Base-by-base conservation (phyloP, 2,113 vertebrate species). In the Illadopsis cleaveri region DNA sequence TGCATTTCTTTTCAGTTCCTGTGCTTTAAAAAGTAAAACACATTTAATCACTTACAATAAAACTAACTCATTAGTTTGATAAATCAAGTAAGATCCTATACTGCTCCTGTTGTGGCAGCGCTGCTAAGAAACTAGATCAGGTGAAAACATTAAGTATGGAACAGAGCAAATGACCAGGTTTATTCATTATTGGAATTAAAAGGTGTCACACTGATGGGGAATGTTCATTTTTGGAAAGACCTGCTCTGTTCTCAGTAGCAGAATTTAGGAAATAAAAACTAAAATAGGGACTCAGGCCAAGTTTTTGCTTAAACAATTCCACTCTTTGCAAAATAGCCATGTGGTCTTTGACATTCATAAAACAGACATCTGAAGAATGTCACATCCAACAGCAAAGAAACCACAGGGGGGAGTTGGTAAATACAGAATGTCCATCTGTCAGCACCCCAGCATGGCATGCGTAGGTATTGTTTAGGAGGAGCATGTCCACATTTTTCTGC, bases 1-100 rank as follows among this genome's bases (percentile, higher is more conserved):
- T 98, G 98, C 98, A 97, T 98, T 98, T 98, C 98, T 98, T 98
- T 98, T 98, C 98, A 98, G 98, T 98, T 99, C 99, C 98, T 98
- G 98, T 96, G 97, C 97, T 97, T 98, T 98, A 98, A 98, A 98
- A 98, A 98, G 98, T 98, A 98, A 98, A 98, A 98, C 97, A 98
- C 98, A 98, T 97, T 98, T 98, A 98, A 98, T 98, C 98, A 98
- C 98, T 98, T 96, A 96, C 97, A 98, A 98, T 98, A 98, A 98
- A 98, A 97, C 97, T 97, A 98, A 98, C 97, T 98, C 98, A 98
- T 98, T 98, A 98, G 93, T 97, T 98, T 97, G 97, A 98, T 98
- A 98, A 98, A 98, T 98, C 98, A 98, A 97, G 95, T 88, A 93
- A 96, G 98, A 97, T 97, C 97, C 95, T 98, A 93, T 84, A 95